Conservation (phyloP, 2,797 vertebrate genomes). For the Gallinago nigripennis region DNA sequence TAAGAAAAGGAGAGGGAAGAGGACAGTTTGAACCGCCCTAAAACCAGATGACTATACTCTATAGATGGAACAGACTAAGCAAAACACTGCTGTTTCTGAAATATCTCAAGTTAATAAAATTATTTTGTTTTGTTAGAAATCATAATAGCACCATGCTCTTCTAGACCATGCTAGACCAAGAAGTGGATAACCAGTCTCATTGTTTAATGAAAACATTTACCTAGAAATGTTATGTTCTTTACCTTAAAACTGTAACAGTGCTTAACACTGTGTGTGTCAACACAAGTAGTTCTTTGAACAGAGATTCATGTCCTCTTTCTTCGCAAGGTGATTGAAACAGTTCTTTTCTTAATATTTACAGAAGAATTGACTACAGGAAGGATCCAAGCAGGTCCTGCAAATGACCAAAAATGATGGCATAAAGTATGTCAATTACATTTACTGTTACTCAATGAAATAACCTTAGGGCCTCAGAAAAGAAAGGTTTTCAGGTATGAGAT, state of each 20-base stretch:
- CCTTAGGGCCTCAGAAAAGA: not conserved
- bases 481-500: not conserved
- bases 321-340: not conserved
- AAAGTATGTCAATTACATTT: not conserved
- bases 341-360: not conserved
- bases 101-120: not conserved
- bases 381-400: not conserved
- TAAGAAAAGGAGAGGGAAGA: not conserved
- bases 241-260: not conserved
- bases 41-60: not conserved
- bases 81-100: not conserved
- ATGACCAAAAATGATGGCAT: rapidly evolving
- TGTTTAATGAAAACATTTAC: slow-evolving; percentile 2
- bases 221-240: not conserved
- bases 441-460: not conserved
- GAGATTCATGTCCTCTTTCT: not conserved
- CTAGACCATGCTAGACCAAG: not conserved
- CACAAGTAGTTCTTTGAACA: not conserved
- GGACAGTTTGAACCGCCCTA: not conserved
- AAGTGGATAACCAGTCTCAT: rapidly evolving
- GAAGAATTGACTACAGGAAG: not conserved
- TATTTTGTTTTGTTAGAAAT: not conserved
- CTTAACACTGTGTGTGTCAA: not conserved
- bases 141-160: not conserved
- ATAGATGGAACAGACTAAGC: not conserved